These are phyloP conservation scores for Chlorodrepanis virens DNA, from an alignment of 2,113 vertebrate species.

Conservation along the genomic window DNA sequence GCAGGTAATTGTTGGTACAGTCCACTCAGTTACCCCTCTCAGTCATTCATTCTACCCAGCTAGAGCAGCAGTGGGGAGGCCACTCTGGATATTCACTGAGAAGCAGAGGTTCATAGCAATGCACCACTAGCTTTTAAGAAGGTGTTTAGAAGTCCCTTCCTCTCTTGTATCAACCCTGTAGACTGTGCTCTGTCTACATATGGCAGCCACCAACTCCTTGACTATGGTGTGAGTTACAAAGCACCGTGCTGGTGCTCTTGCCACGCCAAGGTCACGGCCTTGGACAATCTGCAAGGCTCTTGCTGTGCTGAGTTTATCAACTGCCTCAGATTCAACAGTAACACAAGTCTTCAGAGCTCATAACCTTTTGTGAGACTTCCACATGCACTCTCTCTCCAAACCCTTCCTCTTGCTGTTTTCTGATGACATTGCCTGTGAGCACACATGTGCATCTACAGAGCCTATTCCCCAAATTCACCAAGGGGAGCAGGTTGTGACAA, in stretches of 20 bases:
- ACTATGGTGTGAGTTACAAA: not conserved
- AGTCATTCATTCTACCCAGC: not conserved
- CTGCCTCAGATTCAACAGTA: not conserved
- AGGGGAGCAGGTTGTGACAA: not conserved
- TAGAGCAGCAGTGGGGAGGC: not conserved
- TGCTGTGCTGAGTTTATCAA: not conserved
- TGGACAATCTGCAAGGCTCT: not conserved
- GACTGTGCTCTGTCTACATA: not conserved
- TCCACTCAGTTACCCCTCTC: not conserved
- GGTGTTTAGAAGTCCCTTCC: not conserved
- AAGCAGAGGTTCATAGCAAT: not conserved
- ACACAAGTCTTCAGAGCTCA: not conserved
- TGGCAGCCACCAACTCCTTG: not conserved
- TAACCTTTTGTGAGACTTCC: not conserved
- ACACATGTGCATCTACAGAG: not conserved
- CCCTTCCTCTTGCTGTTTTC: not conserved
- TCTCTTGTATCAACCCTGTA: not conserved
- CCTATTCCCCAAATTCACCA: not conserved
- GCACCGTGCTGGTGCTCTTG: accelerated
- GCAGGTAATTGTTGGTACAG: not conserved
- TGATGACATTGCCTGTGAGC: not conserved
- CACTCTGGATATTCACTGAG: not conserved
- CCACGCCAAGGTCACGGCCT: not conserved
- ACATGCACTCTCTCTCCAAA: not conserved
- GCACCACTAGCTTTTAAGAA: not conserved